These are phyloP conservation scores for Lepidocyrtoides sp. DNA, from an alignment of 2,888 invertebrate genomes.

Conservation along the genomic window DNA sequence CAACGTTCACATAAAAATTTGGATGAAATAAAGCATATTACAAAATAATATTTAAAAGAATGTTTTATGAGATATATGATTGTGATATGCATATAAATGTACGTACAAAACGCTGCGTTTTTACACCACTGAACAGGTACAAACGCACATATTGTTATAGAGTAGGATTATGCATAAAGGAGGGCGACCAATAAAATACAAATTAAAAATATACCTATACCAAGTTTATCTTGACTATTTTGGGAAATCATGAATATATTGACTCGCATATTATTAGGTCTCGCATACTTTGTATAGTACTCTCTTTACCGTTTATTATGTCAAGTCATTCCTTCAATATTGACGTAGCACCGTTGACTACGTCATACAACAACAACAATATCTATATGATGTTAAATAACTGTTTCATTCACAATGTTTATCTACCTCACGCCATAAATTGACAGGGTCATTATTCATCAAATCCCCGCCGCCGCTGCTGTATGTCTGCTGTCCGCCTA, in stretches of 20 bases:
- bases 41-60: no score
- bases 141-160: not conserved
- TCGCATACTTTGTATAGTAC: no score
- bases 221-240: not conserved
- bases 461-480: not conserved
- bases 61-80: no score
- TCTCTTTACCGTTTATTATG: no score
- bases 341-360: not conserved
- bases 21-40: no score
- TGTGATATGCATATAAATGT: no score
- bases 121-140: no score
- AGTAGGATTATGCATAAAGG: not conserved
- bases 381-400: not conserved
- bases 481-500: not conserved
- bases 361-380: no score
- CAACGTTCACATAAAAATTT: slow-evolving; percentile 21
- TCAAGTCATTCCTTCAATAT: no score
- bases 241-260: not conserved
- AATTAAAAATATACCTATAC: not conserved
- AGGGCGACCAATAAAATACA: not conserved
- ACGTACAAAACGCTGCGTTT: no score
- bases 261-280: no score
- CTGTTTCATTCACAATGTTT: not conserved
- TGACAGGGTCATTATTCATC: not conserved
- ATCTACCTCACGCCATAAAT: not conserved